A percentile compares a stretch with the other conserved stretches of the same genome.
phyloP scores from a whole-genome alignment of 2,113 vertebrate genomes.

The Crotalus tigris region DNA sequence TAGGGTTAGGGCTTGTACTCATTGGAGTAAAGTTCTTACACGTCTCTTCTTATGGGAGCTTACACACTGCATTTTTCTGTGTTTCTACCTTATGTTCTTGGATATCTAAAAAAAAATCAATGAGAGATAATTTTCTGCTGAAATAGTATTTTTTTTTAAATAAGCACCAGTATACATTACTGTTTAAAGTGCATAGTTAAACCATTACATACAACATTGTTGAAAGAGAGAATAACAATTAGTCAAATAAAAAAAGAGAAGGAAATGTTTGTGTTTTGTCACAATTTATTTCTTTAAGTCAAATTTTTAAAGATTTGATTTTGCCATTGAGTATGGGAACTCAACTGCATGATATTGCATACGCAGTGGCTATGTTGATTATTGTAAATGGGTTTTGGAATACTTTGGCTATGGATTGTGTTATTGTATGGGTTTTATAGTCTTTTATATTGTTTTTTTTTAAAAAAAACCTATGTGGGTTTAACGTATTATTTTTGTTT shows the following conservation, averaged over 20 bases:
- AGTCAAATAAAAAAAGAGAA: background rate
- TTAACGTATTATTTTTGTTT: background rate
- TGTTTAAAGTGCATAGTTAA: background rate
- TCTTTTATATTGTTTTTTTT: background rate
- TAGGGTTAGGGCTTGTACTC: background rate
- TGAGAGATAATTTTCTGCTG: background rate
- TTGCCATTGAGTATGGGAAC: background rate
- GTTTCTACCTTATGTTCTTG: background rate
- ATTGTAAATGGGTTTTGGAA: background rate
- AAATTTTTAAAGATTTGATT: background rate
- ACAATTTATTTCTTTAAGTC: background rate
- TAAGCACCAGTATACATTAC: background rate
- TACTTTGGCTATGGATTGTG: background rate
- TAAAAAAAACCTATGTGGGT: background rate
- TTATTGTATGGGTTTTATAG: background rate
- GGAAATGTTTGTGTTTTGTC: background rate
- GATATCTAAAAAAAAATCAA: background rate
- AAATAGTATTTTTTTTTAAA: background rate
- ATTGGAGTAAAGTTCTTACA: background rate
- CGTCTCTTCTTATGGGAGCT: background rate
- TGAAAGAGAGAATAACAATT: background rate
- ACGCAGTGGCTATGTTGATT: background rate
- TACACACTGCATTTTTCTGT: background rate
- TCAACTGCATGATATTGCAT: accelerated
- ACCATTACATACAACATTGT: background rate